A percentile compares a stretch with the other conserved stretches of the same genome.
phyloP scores from a whole-genome alignment of 2,888 invertebrate genomes.

The Polyommatus icarus region DNA sequence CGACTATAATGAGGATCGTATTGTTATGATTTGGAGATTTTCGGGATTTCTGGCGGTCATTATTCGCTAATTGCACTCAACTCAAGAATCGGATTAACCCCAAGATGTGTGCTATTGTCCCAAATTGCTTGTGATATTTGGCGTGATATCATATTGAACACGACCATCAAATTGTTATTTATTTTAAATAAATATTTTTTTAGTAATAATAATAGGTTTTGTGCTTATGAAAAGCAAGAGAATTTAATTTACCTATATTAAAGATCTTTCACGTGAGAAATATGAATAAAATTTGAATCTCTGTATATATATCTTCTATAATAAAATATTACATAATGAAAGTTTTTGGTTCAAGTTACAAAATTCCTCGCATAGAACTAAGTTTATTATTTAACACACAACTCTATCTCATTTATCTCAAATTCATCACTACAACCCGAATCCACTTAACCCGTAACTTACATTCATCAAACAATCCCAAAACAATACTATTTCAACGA shows the following conservation, averaged over 20 bases:
- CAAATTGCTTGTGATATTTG: constrained; percentile 2
- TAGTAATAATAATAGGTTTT: too few relatives aligned
- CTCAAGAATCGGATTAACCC: neutral
- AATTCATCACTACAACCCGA: constrained; percentile 12
- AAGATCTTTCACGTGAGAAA: too few relatives aligned
- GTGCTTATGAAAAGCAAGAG: too few relatives aligned
- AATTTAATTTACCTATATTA: too few relatives aligned
- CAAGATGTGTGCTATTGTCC: neutral
- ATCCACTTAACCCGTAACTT: constrained; percentile 31
- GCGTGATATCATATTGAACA: too few relatives aligned
- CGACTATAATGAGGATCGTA: constrained; percentile 50
- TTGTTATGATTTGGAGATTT: constrained; percentile 39
- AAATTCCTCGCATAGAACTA: constrained; percentile 6
- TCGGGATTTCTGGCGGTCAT: constrained; percentile 4
- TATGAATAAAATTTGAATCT: too few relatives aligned
- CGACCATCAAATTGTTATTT: too few relatives aligned
- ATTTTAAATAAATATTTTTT: too few relatives aligned
- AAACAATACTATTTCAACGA: constrained; percentile 39
- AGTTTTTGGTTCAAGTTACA: neutral
- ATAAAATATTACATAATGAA: too few relatives aligned
- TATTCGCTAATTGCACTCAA: neutral
- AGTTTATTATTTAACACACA: neutral
- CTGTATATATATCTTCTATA: too few relatives aligned
- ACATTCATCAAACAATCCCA: constrained; percentile 35
- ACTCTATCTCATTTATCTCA: constrained; percentile 1